Base-by-base conservation (phyloP, 2,888 invertebrate species). In the Ganaspis brasiliensis region DNA sequence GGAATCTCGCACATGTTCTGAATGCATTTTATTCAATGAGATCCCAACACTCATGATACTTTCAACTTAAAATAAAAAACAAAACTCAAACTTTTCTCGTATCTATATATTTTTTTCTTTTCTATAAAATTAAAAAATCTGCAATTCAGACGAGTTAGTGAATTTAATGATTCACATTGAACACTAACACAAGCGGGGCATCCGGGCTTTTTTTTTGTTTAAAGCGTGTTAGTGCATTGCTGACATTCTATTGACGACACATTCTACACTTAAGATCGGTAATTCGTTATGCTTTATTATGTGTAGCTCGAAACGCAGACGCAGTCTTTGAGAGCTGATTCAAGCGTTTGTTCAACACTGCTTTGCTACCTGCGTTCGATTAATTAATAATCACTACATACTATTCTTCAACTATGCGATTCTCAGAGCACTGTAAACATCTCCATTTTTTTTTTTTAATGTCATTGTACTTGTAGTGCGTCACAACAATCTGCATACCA, bases 401-500 rank as follows among this genome's bases (percentile, higher is more conserved):
- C 67, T 67, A 67, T 67, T 67, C 63, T 67, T 67, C 45, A 67
- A 45, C 40, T 67, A 67, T 67, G 40, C 24, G n/a, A 67, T 24
- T 67, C 40, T 40, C 45, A 8, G n/a, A 24, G 26, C 45, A 40
- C 45, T 67, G 67, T 67, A 67, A 67, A 67, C 67, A 67, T 40
- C 67, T 24, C 45, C 45, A 67, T 67, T 24, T 67, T 67, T 67
- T 37, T 49, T n/a, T 52, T 45, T 26, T 26, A 40, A 67, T 67
- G 67, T 67, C 67, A 67, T 67, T 67, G 67, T 67, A 67, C 67
- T 67, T 67, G 45, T 45, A 67, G 45, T 67, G 67, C 67, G 67
- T 67, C 67, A 67, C 67, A 63, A 63, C 63, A 63, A 67, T 67
- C 24, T 67, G 45, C 67, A n/a, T 24, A 37, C 21, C 21, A 63